Evolutionary conservation across 2,888 invertebrate species (phyloP).

Genomic region (Pandemis cinnamomeana): DNA sequence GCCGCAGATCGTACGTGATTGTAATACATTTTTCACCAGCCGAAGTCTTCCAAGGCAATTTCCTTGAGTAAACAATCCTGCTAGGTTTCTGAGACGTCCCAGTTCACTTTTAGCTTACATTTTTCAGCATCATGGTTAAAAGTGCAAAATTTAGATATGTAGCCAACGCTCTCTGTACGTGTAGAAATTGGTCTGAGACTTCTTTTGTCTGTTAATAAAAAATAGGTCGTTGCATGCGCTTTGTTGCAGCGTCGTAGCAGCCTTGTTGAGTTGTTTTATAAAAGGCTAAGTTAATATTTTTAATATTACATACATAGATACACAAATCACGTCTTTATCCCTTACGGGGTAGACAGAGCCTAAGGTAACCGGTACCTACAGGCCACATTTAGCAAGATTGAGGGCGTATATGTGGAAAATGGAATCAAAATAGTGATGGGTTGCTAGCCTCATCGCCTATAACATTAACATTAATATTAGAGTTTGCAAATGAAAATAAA

Average conservation of each 20-base stretch:
- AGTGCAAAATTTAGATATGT: conserved; percentile 13
- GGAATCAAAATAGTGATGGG: no score
- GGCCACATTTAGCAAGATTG: no score
- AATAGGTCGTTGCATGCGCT: conserved; percentile 20
- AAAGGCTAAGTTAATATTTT: no score
- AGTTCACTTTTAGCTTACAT: conserved; percentile 10
- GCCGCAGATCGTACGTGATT: background rate
- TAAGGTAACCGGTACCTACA: no score
- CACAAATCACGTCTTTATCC: no score
- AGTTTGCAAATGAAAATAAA: no score
- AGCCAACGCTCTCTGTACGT: background rate
- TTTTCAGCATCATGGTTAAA: conserved; percentile 30
- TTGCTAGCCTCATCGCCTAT: no score
- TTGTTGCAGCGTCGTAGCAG: background rate
- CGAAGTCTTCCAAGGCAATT: conserved; percentile 74
- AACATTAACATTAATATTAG: no score
- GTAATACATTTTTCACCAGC: conserved; percentile 70
- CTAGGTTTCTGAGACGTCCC: background rate
- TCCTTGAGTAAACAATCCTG: conserved; percentile 73
- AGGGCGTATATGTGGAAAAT: no score
- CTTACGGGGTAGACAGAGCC: no score
- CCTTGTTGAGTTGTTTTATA: background rate
- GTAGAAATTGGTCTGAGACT: background rate
- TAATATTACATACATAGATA: no score
- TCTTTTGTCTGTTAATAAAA: conserved; percentile 22